Base-by-base conservation (phyloP, 2,113 vertebrate genomes). In the Callorhinus ursinus region DNA sequence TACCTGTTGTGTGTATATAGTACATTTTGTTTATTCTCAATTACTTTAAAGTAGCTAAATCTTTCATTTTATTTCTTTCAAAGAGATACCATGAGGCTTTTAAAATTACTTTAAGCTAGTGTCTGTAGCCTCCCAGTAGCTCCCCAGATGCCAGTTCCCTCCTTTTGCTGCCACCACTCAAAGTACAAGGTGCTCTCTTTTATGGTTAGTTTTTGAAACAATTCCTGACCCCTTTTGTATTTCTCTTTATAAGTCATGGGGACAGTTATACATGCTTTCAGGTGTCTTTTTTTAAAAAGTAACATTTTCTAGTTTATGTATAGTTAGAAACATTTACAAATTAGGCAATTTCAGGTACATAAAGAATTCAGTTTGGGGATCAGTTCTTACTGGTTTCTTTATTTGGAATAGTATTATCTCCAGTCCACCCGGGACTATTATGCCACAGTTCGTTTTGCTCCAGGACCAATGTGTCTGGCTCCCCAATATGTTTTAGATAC, bases 41-140 rank as follows among this genome's bases (percentile, higher is more conserved):
- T 81, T 85, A 71, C n/a, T 93, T 96, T 82, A 84, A 87, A 81
- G 39, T 59, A 63, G 13, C 8, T 79, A 55, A 71, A 71, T 39
- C 7, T 95, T 61, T 94, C 63, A 57, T 57, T 80, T 95, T 63
- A 65, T 49, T 86, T 82, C 33, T 88, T 67, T 76, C 59, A 95
- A 95, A 76, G 49, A 79, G 36, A 26, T 31, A 49, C 7, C 57
- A 57, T 0, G 2, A 77, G 36, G n/a, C 16, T 90, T 77, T 77
- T 21, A 46, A 65, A 77, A 57, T 84, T 36, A 67, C 19, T 69
- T 51, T 94, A 46, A 67, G 71, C 51, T 61, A 71, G 77, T 26
- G 2, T 85, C 51, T 76, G 7, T 12, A 39, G 83, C 36, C 83
- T 28, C 61, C 46, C 3, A n/a, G 59, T n/a, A 79, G 53, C 61